Base-by-base conservation (phyloP, 2,888 invertebrate species). In the Creontiades dilutus region DNA sequence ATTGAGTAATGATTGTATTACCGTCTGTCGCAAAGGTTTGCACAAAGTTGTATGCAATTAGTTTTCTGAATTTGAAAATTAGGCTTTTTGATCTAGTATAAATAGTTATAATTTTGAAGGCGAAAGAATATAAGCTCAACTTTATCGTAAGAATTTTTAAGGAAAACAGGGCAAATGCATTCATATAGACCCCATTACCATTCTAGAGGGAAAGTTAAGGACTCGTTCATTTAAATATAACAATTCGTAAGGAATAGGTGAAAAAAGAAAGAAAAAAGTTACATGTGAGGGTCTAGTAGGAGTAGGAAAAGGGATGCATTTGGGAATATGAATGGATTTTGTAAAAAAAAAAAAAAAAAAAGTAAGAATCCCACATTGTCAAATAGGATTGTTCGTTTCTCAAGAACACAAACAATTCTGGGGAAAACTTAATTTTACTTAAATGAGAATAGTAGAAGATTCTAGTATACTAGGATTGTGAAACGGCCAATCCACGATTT, bases 1-100 rank as follows among this genome's bases (percentile, higher is more conserved):
- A 85, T 85, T 85, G 37, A 85, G 61, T 37, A 27, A 85, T 82
- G 52, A 82, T 46, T 82, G 48, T 37, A 57, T 85, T 85, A 85
- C 85, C 85, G 85, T 85, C 85, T 85, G 85, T 85, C 85, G 85
- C 85, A 85, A 85, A 61, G 85, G 85, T 85, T 85, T 37, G 85
- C 85, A 85, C 37, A 85, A 85, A 85, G 52, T 85, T 27, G 27
- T 85, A 28, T n/a, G 37, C 27, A 37, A 85, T 85, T 85, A 85
- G 85, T 85, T 85, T 61, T 85, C 48, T 27, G 52, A 52, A 16
- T 82, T 52, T 52, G 68, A 68, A 23, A 68, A 68, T 7, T 4
- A 68, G 27, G 19, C 19, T 27, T 19, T 68, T 68, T 37, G 19
- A 28, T n/a, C n/a, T n/a, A 13, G 13, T 47, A 27, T 48, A 37